Evolutionary conservation across 1,140 invertebrate genomes (phyloP).

Genomic region (Drosophila bifasciata): DNA sequence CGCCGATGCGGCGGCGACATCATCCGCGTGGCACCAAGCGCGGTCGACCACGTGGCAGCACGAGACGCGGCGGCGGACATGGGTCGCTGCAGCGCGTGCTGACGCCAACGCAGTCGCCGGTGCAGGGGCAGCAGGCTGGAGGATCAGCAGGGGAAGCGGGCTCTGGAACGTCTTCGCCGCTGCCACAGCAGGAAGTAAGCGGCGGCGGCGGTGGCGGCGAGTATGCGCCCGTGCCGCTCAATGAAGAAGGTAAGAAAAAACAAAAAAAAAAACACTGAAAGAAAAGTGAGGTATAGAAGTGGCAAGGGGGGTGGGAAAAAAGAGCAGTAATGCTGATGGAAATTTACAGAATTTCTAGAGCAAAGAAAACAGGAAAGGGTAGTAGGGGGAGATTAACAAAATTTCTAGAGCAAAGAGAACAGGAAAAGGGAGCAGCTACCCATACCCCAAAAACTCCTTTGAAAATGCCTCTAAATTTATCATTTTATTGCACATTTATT

Average conservation of each 20-base stretch:
- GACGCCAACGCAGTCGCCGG: constrained; percentile 46
- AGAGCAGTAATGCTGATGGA: too few relatives aligned
- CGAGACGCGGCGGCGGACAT: constrained; percentile 83
- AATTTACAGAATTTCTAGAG: neutral
- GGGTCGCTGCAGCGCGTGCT: constrained; percentile 72
- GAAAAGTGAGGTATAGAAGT: too few relatives aligned
- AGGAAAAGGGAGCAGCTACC: too few relatives aligned
- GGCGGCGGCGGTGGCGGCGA: constrained; percentile 50
- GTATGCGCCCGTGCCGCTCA: constrained; percentile 21
- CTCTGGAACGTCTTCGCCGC: constrained; percentile 39
- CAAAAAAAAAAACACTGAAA: neutral
- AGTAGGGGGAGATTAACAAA: too few relatives aligned
- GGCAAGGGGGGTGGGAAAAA: too few relatives aligned
- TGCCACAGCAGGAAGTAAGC: constrained; percentile 65
- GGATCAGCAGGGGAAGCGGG: constrained; percentile 10
- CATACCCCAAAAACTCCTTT: too few relatives aligned
- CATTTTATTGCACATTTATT: too few relatives aligned
- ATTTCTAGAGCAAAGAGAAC: neutral
- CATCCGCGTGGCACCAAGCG: constrained; percentile 87
- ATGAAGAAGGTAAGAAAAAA: constrained; percentile 67
- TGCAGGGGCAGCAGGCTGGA: constrained; percentile 18
- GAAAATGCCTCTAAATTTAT: too few relatives aligned
- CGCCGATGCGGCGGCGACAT: constrained; percentile 85
- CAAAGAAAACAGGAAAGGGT: too few relatives aligned
- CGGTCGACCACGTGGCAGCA: constrained; percentile 88